Percentiles rank a stretch among this genome's conserved stretches.
These are phyloP conservation scores for Hylia prasina DNA, from an alignment of 2,113 vertebrate genomes.

Conservation along the genomic window DNA sequence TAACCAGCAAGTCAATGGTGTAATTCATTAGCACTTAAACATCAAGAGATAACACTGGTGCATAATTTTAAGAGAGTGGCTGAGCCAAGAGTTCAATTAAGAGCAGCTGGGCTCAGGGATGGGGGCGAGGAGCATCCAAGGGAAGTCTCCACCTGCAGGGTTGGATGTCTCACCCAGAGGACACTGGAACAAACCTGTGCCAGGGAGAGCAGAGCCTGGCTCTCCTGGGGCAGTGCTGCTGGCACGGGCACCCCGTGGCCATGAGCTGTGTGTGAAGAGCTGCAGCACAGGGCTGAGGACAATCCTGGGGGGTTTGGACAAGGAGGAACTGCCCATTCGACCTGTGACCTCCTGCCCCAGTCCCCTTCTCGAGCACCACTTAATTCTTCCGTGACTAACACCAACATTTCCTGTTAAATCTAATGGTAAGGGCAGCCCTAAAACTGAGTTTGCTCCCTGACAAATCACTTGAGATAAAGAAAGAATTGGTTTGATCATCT, in stretches of 20 bases:
- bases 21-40: not conserved
- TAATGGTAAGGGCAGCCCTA: not conserved
- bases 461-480: not conserved
- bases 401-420: not conserved
- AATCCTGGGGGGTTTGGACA: not conserved
- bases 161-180: not conserved
- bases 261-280: not conserved
- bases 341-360: not conserved
- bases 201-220: not conserved
- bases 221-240: not conserved
- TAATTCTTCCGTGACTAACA: not conserved
- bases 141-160: not conserved
- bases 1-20: not conserved
- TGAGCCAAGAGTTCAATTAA: not conserved
- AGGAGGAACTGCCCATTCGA: not conserved
- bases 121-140: not conserved
- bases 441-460: not conserved
- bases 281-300: not conserved
- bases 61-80: not conserved
- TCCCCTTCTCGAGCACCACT: not conserved
- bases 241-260: fast-evolving
- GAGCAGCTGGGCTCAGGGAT: not conserved
- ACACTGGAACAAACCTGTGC: not conserved
- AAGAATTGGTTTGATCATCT: not conserved
- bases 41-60: not conserved